Evolutionary conservation across 1,140 invertebrate genomes (phyloP), one percentile per base, ranked within the genome.

Genomic region (Lordiphosa stackelbergi): DNA sequence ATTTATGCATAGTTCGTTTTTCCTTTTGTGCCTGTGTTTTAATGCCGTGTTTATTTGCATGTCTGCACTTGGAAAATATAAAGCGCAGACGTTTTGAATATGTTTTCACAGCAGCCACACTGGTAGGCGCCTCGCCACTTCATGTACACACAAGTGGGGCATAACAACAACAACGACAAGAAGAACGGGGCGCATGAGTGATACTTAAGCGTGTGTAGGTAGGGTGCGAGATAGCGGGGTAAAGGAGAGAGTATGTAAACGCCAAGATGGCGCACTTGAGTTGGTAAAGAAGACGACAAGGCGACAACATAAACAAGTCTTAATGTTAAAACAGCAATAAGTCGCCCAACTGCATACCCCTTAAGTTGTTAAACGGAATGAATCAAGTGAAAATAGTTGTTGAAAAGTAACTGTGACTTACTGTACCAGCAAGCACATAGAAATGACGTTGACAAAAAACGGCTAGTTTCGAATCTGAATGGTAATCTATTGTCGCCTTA

Each of bases 101-200:
- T 53, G 48, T 47, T 53, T 35, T 43, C 40, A 49, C 49, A 37
- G 16, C 24, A 42, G 40, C 45, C 31, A 35, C 45, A 37, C 63
- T 65, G 12, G 37, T 41, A 40, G 53, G 53, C 70, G 47, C 24
- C 28, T 13, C 49, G 34, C 46, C 77, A 71, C 62, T 71, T 68
- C 56, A 66, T 63, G 71, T 59, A 57, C 53, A 57, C 53, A 31
- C 37, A 58, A 70, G 66, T 62, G 46, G 46, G 46, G 43, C 53
- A 53, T 36, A 68, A 54, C 24, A 40, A 71, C 66, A 71, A 42
- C 51, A 51, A 58, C 53, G 52, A 54, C 24, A 40, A 71, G 62
- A 71, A 42, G 47, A 51, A 71, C 63, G 77, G 72, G 78, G 62
- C 77, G 72, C 83, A 83, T 83, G 77, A 77, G 78, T 83, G 77